phyloP scores from a whole-genome alignment of 92 coral and sea anemone genomes.

The Heteractis magnifica region DNA sequence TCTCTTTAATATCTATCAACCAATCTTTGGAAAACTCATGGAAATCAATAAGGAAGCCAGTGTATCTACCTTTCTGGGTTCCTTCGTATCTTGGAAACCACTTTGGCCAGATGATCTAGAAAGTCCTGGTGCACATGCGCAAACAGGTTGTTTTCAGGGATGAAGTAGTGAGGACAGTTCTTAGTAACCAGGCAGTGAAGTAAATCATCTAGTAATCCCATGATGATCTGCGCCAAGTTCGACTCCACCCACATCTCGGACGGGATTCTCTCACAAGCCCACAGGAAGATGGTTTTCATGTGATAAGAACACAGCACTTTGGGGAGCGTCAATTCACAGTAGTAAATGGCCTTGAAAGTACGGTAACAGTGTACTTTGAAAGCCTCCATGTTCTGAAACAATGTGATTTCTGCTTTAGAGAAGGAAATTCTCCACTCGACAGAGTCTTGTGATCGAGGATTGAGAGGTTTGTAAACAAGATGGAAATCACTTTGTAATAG shows the following conservation, averaged over 20 bases:
- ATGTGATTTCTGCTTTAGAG: constrained; percentile 42
- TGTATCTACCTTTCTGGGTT: constrained; percentile 34
- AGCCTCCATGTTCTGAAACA: constrained; percentile 36
- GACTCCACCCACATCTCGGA: constrained; percentile 36
- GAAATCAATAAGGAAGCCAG: too few species aligned
- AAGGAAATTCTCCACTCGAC: constrained; percentile 54
- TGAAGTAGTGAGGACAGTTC: constrained; percentile 45
- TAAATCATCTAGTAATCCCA: constrained; percentile 52
- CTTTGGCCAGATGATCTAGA: constrained; percentile 38
- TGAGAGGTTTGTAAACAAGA: constrained; percentile 40
- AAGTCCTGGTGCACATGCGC: constrained; percentile 49
- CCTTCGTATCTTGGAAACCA: constrained; percentile 30
- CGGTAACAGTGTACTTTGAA: constrained; percentile 32
- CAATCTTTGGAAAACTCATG: too few species aligned
- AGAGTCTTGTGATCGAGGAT: constrained; percentile 13
- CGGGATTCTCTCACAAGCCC: constrained; percentile 59
- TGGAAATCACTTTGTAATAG: constrained; percentile 23
- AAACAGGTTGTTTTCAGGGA: constrained; percentile 50
- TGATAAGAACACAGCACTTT: constrained; percentile 48
- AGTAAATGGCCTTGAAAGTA: constrained; percentile 45
- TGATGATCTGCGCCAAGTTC: constrained; percentile 45
- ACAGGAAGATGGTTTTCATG: constrained; percentile 55
- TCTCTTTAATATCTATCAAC: too few species aligned
- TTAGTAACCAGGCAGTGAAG: constrained; percentile 52
- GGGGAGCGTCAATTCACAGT: constrained; percentile 34